These are phyloP conservation scores for Pelagia noctiluca DNA, from an alignment of 30 jellyfish, hydroid and myxozoan species.

Conservation along the genomic window DNA sequence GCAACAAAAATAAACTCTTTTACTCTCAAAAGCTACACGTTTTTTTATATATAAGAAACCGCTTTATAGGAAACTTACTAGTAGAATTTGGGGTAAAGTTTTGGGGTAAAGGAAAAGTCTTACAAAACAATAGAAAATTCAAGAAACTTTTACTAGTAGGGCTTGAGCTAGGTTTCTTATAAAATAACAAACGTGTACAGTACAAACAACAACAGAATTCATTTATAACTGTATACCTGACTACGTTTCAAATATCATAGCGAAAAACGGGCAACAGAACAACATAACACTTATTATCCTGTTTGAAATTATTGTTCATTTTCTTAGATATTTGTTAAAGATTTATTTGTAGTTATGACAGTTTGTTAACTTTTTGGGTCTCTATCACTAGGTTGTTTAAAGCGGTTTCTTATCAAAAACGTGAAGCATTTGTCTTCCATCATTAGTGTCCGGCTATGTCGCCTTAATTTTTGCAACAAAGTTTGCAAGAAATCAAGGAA, in stretches of 20 bases:
- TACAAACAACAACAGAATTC: not conserved
- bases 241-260: not conserved
- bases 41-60: not conserved
- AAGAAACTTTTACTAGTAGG: not conserved
- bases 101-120: no score
- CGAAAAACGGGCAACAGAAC: constrained; percentile 8
- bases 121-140: not conserved
- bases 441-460: constrained; percentile 2
- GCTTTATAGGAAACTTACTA: not conserved
- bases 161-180: not conserved
- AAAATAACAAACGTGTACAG: constrained; percentile 2
- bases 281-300: not conserved
- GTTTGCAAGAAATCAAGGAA: not conserved
- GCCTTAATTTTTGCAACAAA: not conserved
- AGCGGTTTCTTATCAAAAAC: constrained; percentile 2
- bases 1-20: no score
- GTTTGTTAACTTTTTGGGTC: not conserved
- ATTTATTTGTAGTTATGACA: no score
- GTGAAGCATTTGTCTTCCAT: constrained; percentile 5
- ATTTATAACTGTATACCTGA: not conserved
- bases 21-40: constrained; percentile 1
- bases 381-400: constrained; percentile 2
- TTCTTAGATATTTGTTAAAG: no score
- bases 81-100: not conserved
- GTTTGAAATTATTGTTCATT: not conserved